phyloP scores from a whole-genome alignment of 2,888 invertebrate genomes.

The Timema podura region DNA sequence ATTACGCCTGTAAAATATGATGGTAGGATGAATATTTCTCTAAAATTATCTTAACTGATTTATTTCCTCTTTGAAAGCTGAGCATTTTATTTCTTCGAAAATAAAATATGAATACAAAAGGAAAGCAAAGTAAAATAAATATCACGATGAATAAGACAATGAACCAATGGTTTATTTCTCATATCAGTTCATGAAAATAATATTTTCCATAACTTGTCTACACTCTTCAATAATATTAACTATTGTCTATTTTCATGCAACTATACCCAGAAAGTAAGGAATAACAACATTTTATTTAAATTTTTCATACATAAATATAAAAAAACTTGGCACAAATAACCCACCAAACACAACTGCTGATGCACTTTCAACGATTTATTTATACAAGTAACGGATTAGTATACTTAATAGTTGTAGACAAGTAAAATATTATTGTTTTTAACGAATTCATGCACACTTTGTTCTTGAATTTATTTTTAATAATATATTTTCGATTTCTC shows the following conservation, averaged over 20 bases:
- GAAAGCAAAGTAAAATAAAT: too few relatives aligned
- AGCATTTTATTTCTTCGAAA: too few relatives aligned
- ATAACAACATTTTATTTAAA: slow-evolving; percentile 12
- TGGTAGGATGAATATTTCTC: too few relatives aligned
- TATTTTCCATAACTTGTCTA: slow-evolving; percentile 10
- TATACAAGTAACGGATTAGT: too few relatives aligned
- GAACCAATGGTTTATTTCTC: slow-evolving; percentile 1
- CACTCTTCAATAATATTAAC: neutral
- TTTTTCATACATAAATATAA: slow-evolving; percentile 20
- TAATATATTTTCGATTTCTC: neutral
- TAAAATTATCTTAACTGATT: too few relatives aligned
- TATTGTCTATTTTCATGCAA: slow-evolving; percentile 16
- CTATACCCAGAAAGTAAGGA: slow-evolving; percentile 16
- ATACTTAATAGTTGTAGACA: neutral
- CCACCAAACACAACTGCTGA: slow-evolving; percentile 10
- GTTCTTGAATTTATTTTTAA: neutral
- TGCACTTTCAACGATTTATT: neutral
- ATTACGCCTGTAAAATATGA: too few relatives aligned
- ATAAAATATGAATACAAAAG: too few relatives aligned
- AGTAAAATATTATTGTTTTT: neutral
- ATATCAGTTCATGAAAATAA: slow-evolving; percentile 12
- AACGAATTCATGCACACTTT: neutral
- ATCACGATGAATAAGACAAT: neutral
- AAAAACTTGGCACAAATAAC: slow-evolving; percentile 16
- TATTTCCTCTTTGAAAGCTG: too few relatives aligned